Base-by-base conservation (phyloP, 2,797 vertebrate species). In the Serranus cabrilla region DNA sequence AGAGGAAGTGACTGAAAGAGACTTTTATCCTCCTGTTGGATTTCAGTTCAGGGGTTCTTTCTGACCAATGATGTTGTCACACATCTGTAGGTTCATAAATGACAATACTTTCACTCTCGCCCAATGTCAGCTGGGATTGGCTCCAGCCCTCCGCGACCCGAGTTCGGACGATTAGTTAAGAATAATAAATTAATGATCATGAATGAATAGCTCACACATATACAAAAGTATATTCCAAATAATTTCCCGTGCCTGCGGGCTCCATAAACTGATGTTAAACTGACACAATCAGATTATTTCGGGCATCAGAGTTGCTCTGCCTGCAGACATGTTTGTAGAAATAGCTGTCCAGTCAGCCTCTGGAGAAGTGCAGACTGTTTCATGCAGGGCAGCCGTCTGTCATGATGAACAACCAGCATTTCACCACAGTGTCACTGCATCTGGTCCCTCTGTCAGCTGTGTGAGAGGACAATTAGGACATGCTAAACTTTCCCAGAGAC, bases 371-470 rank as follows among this genome's bases (percentile, higher is more conserved):
- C 34, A 27, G 43, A 11, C 27, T 58, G 16, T 51, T 25, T 54
- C n/a, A 39, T 8, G 23, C 20, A 6, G 17, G 12, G 8, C 55
- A 58, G 21, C 62, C 61, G 42, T 75, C 18, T 16, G 45, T 43
- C 31, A 16, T 25, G 52, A 64, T n/a, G 17, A 66, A 59, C n/a
- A 2, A 7, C 51, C 37, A 10, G 17, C 14, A 11, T 63, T 69
- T 50, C 16, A 42, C 25, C 31, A 13, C 54, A 70, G 67, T 73
- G 66, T 52, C 43, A 2, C 34, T 54, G 67, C 75, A 83, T 87
- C 75, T 82, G 83, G 69, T 50, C 60, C 20, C 42, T 65, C 20
- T 49, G 74, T 80, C 78, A 78, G 83, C 77, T 73, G 68, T 72
- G 72, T 18, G 25, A 54, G 34, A 47, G 62, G 67, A 77, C 76